Evolutionary conservation across 2,888 invertebrate species (phyloP), one percentile per base, ranked within the genome.

Genomic region (Xestia xanthographa): DNA sequence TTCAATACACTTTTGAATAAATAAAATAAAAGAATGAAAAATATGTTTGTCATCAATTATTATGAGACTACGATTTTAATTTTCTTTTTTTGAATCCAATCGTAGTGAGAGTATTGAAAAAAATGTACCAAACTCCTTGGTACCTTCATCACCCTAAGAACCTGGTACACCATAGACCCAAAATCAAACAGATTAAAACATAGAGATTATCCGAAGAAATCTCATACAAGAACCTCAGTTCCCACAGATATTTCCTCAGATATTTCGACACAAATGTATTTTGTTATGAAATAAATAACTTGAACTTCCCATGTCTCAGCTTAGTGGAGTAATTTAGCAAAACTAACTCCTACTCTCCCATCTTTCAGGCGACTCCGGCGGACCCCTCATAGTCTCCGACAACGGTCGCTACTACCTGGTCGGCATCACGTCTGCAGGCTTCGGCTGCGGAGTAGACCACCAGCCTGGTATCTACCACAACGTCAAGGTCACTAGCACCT

Each of bases 381-480:
- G 98, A 0, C 98, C 98, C 0, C 94, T 98, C 5, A 97, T 98
- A 85, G 97, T 98, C 0, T 94, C 97, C 69, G 97, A 98, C 86
- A 97, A 96, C 66, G 98, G 98, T 0, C 96, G 98, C 5, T 98
- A 98, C 97, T 98, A 98, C 75, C 94, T 98, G 20, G 98, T 97
- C 9, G 98, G 98, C 22, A 98, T 98, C 83, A 98, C 98, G 0
- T 98, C 98, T 43, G 98, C 98, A 0, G 98, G 98, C 11, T 98
- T 98, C 92, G 98, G 98, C 66, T 98, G 98, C 91, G 98, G 98
- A 0, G 98, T 98, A 22, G 98, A 98, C 90, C 98, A 98, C 90
- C 98, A 98, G 93, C 98, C 98, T 0, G 98, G 98, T 48, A 98
- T 98, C 88, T 98, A 98, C 94, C 98, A 98, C 93, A 98, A 98